Base-by-base conservation (phyloP, 2,797 vertebrate genomes). In the Lemur catta region DNA sequence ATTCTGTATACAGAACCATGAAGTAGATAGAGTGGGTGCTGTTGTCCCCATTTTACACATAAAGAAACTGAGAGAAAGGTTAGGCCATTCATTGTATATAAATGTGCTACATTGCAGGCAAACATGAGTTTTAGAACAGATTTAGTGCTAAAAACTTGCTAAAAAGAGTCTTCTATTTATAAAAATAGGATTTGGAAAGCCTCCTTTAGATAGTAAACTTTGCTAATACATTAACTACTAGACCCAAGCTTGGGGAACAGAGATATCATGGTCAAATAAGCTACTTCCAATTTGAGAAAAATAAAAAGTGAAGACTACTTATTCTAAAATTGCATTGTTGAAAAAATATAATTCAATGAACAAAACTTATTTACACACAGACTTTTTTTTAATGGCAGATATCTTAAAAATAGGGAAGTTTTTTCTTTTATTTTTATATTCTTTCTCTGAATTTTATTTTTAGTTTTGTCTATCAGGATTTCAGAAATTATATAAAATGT, bases 381-480 rank as follows among this genome's bases (percentile, higher is more conserved):
- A 15, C 18, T 59, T 63, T 93, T 80, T 75, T 75, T n/a, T 6
- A 50, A 43, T 35, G 46, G 38, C 43, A 35, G 3, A 4, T 55
- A 59, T 55, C 38, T 85, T 71, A 74, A 78, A 94, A n/a, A 69
- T 61, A 35, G 52, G 43, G 28, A 84, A 84, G 63, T 76, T 95
- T 92, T 95, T 46, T 93, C 89, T 22, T 84, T 92, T 71, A 0
- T 15, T 89, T 89, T 93, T 69, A 86, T 0, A 46, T 96, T 94
- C 13, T 97, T 63, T 69, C 18, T 95, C 52, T 76, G 38, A 71
- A 74, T 94, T 92, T 90, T 90, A 76, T 89, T 22, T 90, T 75
- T n/a, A 74, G 48, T 93, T 92, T 95, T 92, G 2, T 90, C 13
- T 84, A 52, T 79, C 55, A 90, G 18, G 26, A 78, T 94, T 92